These are phyloP conservation scores for Echinometra lucunter DNA, from an alignment of 53 echinoderm and acorn worm species.

Conservation along the genomic window DNA sequence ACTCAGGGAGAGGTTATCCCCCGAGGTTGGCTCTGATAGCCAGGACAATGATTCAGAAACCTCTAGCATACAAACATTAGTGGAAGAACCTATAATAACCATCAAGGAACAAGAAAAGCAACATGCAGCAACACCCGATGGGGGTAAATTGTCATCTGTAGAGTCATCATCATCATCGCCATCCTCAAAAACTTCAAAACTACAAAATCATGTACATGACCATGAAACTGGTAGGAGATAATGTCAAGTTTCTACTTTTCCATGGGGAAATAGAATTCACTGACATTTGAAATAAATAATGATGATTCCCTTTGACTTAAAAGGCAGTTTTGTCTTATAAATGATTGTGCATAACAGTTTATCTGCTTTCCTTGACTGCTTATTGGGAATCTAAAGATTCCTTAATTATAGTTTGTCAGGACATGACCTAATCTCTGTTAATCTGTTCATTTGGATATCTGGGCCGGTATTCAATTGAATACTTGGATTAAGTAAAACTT, in stretches of 20 bases:
- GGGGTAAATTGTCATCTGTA: not conserved
- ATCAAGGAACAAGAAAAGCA: conserved; percentile 48
- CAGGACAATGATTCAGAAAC: conserved; percentile 66
- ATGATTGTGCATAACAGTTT: too few species aligned
- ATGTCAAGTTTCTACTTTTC: not conserved
- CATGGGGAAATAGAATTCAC: too few species aligned
- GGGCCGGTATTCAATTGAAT: too few species aligned
- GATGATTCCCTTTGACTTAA: too few species aligned
- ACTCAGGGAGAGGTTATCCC: conserved; percentile 60
- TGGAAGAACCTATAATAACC: conserved; percentile 50
- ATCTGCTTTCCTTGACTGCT: too few species aligned
- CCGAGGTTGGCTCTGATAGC: conserved; percentile 30
- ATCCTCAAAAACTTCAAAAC: not conserved
- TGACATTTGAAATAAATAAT: too few species aligned
- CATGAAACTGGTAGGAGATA: not conserved
- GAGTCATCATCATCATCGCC: not conserved
- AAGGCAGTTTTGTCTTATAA: too few species aligned
- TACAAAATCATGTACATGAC: conserved; percentile 58
- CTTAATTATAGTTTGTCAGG: too few species aligned
- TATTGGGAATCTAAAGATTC: too few species aligned
- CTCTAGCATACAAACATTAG: conserved; percentile 60
- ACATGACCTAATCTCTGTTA: too few species aligned
- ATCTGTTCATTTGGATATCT: too few species aligned
- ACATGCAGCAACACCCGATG: not conserved
- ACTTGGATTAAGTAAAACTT: too few species aligned